A percentile compares a stretch with the other conserved stretches of the same genome.
Conservation (phyloP, 1,140 invertebrate genomes). For the Polypedilum pembai region DNA sequence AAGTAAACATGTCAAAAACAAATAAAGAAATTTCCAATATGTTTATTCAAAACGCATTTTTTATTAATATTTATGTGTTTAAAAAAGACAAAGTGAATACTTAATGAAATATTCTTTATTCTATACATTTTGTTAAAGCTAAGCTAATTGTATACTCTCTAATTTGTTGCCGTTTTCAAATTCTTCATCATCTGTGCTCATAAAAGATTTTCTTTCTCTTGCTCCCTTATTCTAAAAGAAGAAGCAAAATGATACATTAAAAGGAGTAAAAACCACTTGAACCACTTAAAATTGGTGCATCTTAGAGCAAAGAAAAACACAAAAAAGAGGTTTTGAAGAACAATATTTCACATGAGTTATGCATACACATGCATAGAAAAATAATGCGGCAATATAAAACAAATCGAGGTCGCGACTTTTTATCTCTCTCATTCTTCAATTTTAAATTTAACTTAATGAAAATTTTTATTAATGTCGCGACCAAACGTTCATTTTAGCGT, state of each 20-base stretch:
- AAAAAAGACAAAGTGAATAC: too few species aligned
- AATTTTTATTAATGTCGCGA: conserved; percentile 18
- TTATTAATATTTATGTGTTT: too few species aligned
- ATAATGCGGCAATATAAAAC: neutral
- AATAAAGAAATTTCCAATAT: neutral
- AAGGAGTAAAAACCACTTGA: conserved; percentile 11
- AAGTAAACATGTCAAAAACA: neutral
- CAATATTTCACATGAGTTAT: neutral
- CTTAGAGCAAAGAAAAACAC: neutral
- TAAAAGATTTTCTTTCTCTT: neutral
- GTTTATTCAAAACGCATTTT: too few species aligned
- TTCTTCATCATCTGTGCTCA: neutral
- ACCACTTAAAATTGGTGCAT: neutral
- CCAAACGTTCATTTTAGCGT: neutral
- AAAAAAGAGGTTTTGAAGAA: neutral
- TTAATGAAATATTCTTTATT: too few species aligned
- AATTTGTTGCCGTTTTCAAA: neutral
- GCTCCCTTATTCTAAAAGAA: neutral
- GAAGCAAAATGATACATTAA: neutral
- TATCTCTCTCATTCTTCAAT: neutral
- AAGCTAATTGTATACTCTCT: neutral
- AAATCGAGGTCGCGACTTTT: conserved; percentile 16
- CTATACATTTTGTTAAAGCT: neutral
- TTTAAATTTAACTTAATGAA: conserved; percentile 4
- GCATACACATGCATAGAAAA: neutral